Percentiles rank a stretch among this genome's conserved stretches.
Conservation (phyloP, 1,140 invertebrate species). For the Penaeus japonicus region DNA sequence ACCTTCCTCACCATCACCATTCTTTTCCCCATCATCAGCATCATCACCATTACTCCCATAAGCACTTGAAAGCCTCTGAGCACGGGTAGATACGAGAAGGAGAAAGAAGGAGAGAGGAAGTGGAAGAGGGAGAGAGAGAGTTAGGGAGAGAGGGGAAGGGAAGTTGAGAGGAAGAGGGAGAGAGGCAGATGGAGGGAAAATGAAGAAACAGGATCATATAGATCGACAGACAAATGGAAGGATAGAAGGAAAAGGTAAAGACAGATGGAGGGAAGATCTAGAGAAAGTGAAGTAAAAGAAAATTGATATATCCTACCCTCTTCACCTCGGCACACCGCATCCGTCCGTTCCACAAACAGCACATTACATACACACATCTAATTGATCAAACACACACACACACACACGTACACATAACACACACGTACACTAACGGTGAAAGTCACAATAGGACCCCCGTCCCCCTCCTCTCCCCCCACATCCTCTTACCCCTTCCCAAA, state of each 20-base stretch:
- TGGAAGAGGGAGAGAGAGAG: background rate
- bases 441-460: background rate
- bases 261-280: background rate
- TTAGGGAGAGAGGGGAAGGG: background rate
- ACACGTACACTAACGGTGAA: background rate
- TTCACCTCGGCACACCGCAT: too few species aligned
- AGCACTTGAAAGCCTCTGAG: too few species aligned
- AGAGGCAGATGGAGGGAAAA: background rate
- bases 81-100: too few species aligned
- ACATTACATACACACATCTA: too few species aligned
- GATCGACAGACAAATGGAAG: too few species aligned
- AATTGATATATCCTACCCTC: background rate
- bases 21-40: too few species aligned
- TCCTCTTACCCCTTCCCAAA: background rate
- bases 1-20: too few species aligned
- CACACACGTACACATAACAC: background rate
- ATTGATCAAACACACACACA: background rate
- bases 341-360: too few species aligned
- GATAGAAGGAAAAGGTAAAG: background rate
- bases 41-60: too few species aligned
- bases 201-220: background rate
- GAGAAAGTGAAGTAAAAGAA: background rate
- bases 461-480: background rate
- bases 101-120: background rate
- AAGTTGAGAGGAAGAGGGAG: background rate